Base-by-base conservation (phyloP, 1,140 invertebrate genomes). In the Solen grandis region DNA sequence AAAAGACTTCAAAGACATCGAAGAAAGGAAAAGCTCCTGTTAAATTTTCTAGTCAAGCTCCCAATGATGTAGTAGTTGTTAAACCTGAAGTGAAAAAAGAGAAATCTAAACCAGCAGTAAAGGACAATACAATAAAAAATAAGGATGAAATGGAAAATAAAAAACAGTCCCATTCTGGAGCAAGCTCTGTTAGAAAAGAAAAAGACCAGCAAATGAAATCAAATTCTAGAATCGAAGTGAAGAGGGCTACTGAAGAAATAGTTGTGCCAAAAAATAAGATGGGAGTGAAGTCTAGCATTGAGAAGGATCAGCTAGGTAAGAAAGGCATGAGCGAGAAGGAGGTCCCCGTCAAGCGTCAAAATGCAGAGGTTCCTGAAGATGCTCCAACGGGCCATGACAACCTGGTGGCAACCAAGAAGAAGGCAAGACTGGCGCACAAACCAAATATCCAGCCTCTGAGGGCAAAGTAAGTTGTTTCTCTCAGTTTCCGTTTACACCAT, bases 391-490 rank as follows among this genome's bases (percentile, higher is more conserved):
- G 75, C 41, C 62, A 57, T 8, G 75, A 78, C 57, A 59, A 69
- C 52, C 29, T 65, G 52, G 75, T 65, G 33, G 75, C 75, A 14
- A 66, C 66, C 63, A 78, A 78, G 65, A 68, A 29, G 35, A 68
- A 69, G 54, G 27, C 50, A 1, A 22, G 75, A 27, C 36, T 78
- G 31, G 75, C 75, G 19, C 75, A 78, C 31, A 78, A 69, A 60
- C 36, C 75, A 50, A 59, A 78, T 31, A 69, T 66, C 38, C 60
- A 66, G 46, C 62, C 74, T 8, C 36, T 78, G 10, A 78, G 57
- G 60, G n/a, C 55, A 36, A 25, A 50, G 75, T 78, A 46, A 59
- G 75, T 78, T 3, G n/a, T 14, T 29, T 55, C 1, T 33, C 25
- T 19, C 2, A 22, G 52, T 22, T 25, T 54, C 19, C n/a, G 52